Percentiles rank a stretch among this genome's conserved stretches.
phyloP scores from a whole-genome alignment of 2,797 vertebrate genomes.

The Sebastolobus altivelis region DNA sequence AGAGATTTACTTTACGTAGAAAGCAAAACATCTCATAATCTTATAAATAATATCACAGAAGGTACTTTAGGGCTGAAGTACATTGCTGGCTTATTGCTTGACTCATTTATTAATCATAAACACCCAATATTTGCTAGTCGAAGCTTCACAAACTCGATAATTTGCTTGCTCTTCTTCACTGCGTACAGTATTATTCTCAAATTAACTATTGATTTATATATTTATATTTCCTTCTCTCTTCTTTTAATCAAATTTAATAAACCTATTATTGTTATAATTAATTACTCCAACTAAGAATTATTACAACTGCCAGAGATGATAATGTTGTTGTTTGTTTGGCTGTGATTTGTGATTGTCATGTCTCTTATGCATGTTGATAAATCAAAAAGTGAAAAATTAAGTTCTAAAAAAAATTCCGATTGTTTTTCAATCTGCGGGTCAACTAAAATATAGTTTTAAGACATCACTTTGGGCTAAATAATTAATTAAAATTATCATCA shows the following conservation, averaged over 20 bases:
- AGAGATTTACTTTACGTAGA: slow-evolving; percentile 1
- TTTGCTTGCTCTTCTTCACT: background rate
- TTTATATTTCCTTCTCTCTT: too few species aligned
- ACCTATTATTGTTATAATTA: too few species aligned
- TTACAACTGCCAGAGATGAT: too few species aligned
- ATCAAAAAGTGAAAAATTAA: too few species aligned
- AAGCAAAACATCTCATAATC: background rate
- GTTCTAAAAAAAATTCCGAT: background rate
- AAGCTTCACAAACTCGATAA: background rate
- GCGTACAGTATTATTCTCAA: background rate
- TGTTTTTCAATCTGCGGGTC: background rate
- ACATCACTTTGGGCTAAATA: background rate
- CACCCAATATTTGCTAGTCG: background rate
- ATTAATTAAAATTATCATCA: background rate
- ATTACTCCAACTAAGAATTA: too few species aligned
- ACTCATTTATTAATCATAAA: background rate
- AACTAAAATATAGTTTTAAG: background rate
- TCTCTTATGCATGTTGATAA: too few species aligned
- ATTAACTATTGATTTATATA: background rate
- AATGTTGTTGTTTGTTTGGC: too few species aligned
- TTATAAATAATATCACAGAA: background rate
- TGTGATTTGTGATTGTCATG: too few species aligned
- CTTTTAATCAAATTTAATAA: too few species aligned
- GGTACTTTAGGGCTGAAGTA: background rate
- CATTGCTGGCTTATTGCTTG: background rate